phyloP scores from a whole-genome alignment of 2,113 vertebrate genomes.

The Saimiri boliviensis region DNA sequence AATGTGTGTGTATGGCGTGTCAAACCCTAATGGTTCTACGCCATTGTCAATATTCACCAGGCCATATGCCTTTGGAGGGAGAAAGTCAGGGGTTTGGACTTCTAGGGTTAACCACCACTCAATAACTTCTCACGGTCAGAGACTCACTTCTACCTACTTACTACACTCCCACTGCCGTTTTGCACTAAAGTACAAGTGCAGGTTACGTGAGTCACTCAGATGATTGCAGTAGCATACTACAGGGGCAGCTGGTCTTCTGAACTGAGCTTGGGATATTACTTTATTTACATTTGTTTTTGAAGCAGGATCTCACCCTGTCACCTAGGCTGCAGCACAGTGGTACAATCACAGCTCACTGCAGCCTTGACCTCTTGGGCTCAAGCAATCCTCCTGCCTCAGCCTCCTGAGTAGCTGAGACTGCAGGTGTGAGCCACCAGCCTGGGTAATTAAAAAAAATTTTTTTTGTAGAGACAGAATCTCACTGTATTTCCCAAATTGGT shows the following conservation, averaged over 20 bases:
- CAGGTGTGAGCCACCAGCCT: too few relatives aligned
- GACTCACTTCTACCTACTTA: neutral
- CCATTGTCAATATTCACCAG: neutral
- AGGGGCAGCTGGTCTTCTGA: neutral
- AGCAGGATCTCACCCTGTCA: too few relatives aligned
- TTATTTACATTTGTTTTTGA: neutral
- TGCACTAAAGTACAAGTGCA: neutral
- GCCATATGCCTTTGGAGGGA: neutral
- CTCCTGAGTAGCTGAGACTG: too few relatives aligned
- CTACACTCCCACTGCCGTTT: neutral
- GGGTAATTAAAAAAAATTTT: too few relatives aligned
- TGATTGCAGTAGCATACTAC: neutral
- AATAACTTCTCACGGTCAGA: neutral
- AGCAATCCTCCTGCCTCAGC: too few relatives aligned
- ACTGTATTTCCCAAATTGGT: too few relatives aligned
- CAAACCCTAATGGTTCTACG: neutral
- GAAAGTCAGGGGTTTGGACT: neutral
- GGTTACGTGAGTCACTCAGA: neutral
- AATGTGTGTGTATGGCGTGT: neutral
- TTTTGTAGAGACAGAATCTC: too few relatives aligned
- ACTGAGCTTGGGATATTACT: neutral
- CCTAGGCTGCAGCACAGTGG: too few relatives aligned
- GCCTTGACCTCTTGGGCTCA: too few relatives aligned
- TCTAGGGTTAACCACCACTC: neutral
- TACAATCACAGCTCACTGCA: too few relatives aligned